phyloP scores from a whole-genome alignment of 2,113 vertebrate genomes.

The Tonatia bakeri region DNA sequence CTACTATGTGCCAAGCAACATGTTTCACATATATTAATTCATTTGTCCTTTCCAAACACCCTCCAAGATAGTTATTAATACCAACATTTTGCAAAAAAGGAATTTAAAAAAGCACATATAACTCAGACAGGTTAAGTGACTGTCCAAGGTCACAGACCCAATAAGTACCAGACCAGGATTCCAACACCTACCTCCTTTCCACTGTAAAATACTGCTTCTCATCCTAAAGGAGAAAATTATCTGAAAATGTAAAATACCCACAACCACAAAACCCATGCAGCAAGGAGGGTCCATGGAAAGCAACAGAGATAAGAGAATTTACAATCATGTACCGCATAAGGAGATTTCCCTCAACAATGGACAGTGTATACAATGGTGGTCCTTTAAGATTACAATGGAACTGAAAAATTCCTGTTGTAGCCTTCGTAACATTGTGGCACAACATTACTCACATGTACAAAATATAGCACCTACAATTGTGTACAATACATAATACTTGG shows the following conservation, averaged over 20 bases:
- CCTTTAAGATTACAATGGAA: neutral
- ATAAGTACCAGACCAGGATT: neutral
- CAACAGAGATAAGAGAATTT: conserved; percentile 2
- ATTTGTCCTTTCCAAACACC: conserved; percentile 34
- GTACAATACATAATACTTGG: neutral
- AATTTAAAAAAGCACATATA: neutral
- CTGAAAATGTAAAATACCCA: conserved; percentile 17
- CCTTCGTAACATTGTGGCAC: neutral
- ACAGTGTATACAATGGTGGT: neutral
- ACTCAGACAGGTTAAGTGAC: neutral
- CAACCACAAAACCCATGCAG: conserved; percentile 6
- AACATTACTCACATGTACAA: neutral
- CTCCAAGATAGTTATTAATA: neutral
- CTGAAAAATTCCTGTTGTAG: neutral
- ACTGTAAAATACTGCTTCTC: neutral
- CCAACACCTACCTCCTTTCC: neutral
- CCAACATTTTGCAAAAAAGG: conserved; percentile 9
- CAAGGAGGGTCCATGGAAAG: neutral
- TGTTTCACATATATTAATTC: neutral
- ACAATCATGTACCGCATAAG: neutral
- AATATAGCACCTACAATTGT: neutral
- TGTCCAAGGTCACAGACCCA: conserved; percentile 5
- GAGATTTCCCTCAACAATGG: neutral
- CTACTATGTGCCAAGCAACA: neutral
- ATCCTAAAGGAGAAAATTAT: conserved; percentile 13